Conservation (phyloP, 2,797 vertebrate species). For the Pangasius djambal region DNA sequence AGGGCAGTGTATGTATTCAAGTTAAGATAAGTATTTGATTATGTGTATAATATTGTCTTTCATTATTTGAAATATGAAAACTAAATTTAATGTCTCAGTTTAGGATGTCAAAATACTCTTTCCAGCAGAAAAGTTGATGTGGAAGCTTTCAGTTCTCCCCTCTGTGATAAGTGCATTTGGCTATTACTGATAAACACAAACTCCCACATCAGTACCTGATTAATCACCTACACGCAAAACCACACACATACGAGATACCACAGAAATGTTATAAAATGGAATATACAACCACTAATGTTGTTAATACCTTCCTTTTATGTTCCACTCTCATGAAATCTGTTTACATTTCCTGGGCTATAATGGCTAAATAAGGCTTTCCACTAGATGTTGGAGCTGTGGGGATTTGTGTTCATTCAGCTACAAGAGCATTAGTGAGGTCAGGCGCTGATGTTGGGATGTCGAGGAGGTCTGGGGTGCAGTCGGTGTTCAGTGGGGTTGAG, state of each 20-base stretch:
- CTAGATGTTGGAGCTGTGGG: background rate
- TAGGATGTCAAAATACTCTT: conserved; percentile 23
- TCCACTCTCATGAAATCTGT: conserved; percentile 30
- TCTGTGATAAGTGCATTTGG: conserved; percentile 36
- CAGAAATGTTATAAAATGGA: background rate
- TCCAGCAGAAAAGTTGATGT: conserved; percentile 24
- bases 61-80: conserved; percentile 36
- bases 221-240: conserved; percentile 6
- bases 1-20: too few species aligned
- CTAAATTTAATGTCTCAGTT: conserved; percentile 44
- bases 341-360: conserved; percentile 21
- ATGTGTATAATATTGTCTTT: too few species aligned
- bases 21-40: too few species aligned
- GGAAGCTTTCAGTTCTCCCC: conserved; percentile 31
- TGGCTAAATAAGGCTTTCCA: too few species aligned
- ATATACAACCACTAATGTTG: conserved; percentile 1
- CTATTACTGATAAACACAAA: conserved; percentile 56
- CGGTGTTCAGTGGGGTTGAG: too few species aligned
- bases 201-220: conserved; percentile 36
- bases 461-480: too few species aligned
- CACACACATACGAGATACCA: background rate
- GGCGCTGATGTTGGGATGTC: too few species aligned
- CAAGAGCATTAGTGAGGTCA: too few species aligned
- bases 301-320: conserved; percentile 13
- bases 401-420: background rate